phyloP scores from a whole-genome alignment of 1,140 invertebrate species.

The Zaprionus camerounensis region DNA sequence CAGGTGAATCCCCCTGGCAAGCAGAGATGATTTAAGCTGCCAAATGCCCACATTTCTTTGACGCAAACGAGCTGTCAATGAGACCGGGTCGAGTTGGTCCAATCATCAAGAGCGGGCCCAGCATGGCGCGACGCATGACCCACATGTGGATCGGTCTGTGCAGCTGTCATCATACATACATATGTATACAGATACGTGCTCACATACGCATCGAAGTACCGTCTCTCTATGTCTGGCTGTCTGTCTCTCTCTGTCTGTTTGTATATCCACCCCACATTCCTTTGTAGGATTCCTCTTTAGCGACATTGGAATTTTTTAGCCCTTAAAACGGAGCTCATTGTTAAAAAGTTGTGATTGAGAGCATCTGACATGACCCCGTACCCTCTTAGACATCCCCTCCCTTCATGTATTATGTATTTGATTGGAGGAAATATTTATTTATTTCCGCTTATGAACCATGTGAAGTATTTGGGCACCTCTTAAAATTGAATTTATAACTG shows the following conservation, averaged over 20 bases:
- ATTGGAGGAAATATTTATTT: conserved; percentile 1
- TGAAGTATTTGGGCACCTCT: not conserved
- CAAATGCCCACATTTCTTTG: conserved; percentile 18
- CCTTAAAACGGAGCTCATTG: conserved; percentile 22
- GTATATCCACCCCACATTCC: conserved; percentile 51
- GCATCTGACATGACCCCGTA: not conserved
- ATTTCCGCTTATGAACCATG: not conserved
- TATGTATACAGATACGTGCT: conserved; percentile 5
- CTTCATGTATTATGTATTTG: not conserved
- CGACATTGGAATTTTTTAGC: conserved; percentile 11
- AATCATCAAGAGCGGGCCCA: not conserved
- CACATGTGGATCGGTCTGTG: conserved; percentile 71
- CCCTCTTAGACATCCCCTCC: not conserved
- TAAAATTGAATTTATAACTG: not conserved
- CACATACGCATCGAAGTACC: not conserved
- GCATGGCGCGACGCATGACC: not conserved
- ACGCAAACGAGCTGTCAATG: conserved; percentile 11
- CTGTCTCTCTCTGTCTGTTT: not conserved
- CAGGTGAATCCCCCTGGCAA: conserved; percentile 13
- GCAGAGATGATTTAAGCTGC: conserved; percentile 5
- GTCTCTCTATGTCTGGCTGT: not conserved
- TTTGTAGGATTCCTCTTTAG: conserved; percentile 61
- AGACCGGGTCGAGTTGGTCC: conserved; percentile 11
- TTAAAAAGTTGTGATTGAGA: conserved; percentile 25
- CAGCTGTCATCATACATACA: conserved; percentile 45